Evolutionary conservation across 2,113 vertebrate species (phyloP).

Genomic region (Xenopus borealis): DNA sequence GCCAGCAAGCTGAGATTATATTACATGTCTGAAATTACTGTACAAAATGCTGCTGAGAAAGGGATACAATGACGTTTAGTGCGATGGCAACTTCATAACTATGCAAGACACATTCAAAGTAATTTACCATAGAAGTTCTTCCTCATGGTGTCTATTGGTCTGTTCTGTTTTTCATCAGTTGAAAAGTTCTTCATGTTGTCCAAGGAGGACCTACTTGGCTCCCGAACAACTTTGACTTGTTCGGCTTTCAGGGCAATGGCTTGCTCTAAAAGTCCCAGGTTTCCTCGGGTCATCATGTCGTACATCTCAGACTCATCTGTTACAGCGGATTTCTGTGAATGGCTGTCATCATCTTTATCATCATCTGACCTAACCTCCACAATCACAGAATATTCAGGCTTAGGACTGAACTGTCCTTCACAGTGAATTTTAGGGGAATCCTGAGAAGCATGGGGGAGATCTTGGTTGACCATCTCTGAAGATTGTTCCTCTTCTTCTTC

Average conservation of each 20-base stretch:
- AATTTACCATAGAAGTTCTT: conserved; percentile 87
- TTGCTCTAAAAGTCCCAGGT: conserved; percentile 93
- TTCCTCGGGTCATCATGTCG: conserved; percentile 89
- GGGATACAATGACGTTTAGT: conserved; percentile 9
- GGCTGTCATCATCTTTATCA: conserved; percentile 76
- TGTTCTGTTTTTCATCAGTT: conserved; percentile 75
- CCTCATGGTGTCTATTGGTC: conserved; percentile 79
- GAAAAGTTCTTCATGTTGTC: conserved; percentile 80
- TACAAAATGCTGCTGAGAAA: not conserved
- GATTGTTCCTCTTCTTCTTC: conserved; percentile 62
- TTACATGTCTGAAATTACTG: conserved; percentile 14
- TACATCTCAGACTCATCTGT: conserved; percentile 93
- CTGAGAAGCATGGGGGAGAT: conserved; percentile 52
- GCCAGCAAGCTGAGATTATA: conserved; percentile 27
- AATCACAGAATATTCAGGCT: conserved; percentile 69
- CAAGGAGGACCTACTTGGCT: conserved; percentile 64
- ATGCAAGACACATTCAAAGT: conserved; percentile 60
- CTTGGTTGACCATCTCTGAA: conserved; percentile 59
- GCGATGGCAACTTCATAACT: no score
- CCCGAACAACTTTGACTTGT: conserved; percentile 83
- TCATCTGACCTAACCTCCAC: conserved; percentile 85
- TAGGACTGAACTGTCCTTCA: conserved; percentile 63
- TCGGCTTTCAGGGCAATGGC: conserved; percentile 94
- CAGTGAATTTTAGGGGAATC: conserved; percentile 62
- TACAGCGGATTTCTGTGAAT: conserved; percentile 78